These are phyloP conservation scores for Clarias fuscus DNA, from an alignment of 2,797 vertebrate genomes.

Conservation along the genomic window DNA sequence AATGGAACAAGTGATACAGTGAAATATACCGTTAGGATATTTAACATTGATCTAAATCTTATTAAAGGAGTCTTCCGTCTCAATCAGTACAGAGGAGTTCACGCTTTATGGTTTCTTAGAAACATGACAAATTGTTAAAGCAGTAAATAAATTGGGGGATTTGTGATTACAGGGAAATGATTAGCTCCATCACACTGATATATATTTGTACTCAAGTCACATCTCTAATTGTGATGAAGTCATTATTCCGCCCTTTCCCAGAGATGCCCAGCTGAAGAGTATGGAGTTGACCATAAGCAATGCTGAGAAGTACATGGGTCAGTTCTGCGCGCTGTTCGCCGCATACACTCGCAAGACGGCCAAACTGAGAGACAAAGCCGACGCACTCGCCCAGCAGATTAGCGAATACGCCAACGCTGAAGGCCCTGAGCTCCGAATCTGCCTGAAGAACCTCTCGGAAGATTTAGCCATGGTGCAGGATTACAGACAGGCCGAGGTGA, in stretches of 20 bases:
- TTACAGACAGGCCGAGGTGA: constrained; percentile 82
- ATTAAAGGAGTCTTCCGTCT: background rate
- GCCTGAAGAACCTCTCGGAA: constrained; percentile 73
- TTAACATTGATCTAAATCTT: too few species aligned
- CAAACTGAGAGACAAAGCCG: constrained; percentile 71
- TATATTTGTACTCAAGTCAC: background rate
- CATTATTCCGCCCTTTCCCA: constrained; percentile 31
- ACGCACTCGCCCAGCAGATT: constrained; percentile 73
- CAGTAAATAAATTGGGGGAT: too few species aligned
- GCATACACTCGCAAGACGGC: constrained; percentile 74
- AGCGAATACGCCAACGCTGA: constrained; percentile 65
- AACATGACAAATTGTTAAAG: background rate
- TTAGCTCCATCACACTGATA: background rate
- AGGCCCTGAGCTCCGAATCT: constrained; percentile 62
- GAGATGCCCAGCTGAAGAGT: constrained; percentile 68
- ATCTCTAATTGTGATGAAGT: too few species aligned
- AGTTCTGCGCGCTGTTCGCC: constrained; percentile 70
- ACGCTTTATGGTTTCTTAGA: too few species aligned
- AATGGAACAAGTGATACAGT: background rate
- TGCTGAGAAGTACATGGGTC: constrained; percentile 71
- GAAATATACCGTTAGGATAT: background rate
- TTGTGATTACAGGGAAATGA: background rate
- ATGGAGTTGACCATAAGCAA: constrained; percentile 68
- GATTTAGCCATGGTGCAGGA: constrained; percentile 82
- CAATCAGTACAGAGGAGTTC: background rate